phyloP scores from a whole-genome alignment of 2,797 vertebrate species.

The Basileuterus tristriatus region DNA sequence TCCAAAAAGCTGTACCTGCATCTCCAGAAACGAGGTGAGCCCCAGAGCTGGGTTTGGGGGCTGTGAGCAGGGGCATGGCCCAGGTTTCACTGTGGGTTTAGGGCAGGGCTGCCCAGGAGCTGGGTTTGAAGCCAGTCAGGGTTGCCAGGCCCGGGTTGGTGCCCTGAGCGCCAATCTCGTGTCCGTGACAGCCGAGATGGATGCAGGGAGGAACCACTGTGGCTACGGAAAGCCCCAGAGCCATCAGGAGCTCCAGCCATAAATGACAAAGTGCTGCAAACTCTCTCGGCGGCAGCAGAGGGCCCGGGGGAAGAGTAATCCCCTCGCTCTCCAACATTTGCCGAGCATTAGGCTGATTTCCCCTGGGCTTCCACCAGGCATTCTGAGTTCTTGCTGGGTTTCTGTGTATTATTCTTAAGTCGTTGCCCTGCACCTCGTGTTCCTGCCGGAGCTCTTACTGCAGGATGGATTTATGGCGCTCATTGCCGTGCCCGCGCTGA shows the following conservation, averaged over 20 bases:
- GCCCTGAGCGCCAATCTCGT: neutral
- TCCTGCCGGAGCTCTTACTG: conserved; percentile 20
- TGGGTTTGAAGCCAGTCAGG: rapidly evolving
- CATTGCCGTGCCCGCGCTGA: neutral
- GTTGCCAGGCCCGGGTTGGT: neutral
- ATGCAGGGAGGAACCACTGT: neutral
- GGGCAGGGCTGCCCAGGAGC: neutral
- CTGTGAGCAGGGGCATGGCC: rapidly evolving
- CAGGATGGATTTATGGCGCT: conserved; percentile 59
- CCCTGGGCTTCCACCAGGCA: neutral
- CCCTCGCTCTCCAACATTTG: neutral
- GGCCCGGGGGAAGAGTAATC: neutral
- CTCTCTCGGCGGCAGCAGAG: neutral
- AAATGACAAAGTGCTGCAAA: neutral
- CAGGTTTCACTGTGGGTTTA: rapidly evolving
- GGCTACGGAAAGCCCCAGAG: neutral
- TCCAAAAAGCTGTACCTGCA: neutral
- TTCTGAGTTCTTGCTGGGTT: conserved; percentile 17
- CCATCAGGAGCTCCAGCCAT: neutral
- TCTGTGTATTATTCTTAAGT: conserved; percentile 61
- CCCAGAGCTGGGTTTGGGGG: rapidly evolving
- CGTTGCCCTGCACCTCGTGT: conserved; percentile 62
- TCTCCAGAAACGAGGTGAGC: neutral
- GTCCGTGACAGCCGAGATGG: neutral
- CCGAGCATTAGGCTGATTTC: conserved; percentile 26